phyloP scores from a whole-genome alignment of 2,888 invertebrate species.

The Acrobasis consociella region DNA sequence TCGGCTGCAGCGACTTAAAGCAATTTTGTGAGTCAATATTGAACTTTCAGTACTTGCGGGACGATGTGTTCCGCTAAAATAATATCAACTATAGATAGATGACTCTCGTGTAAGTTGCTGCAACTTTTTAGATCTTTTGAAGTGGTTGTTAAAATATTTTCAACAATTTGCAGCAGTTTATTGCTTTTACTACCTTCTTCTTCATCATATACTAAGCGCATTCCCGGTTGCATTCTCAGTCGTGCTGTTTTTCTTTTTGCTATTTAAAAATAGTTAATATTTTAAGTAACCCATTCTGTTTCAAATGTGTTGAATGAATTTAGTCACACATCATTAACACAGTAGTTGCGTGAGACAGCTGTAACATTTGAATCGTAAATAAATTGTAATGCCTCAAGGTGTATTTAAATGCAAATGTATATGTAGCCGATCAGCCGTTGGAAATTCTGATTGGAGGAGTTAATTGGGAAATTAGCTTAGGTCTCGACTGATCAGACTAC shows the following conservation, averaged over 20 bases:
- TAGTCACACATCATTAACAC: not conserved
- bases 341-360: not conserved
- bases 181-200: constrained; percentile 6
- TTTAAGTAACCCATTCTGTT: no score
- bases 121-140: not conserved
- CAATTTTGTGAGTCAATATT: constrained; percentile 80
- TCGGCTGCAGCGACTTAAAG: constrained; percentile 73
- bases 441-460: constrained; percentile 54
- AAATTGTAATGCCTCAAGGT: not conserved
- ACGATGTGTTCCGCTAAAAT: constrained; percentile 68
- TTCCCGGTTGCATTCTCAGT: no score
- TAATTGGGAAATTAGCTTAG: constrained; percentile 65
- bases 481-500: constrained; percentile 44
- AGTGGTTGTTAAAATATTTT: constrained; percentile 16
- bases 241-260: no score
- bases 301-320: not conserved
- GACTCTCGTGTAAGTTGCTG: constrained; percentile 6
- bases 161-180: not conserved
- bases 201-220: no score
- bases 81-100: constrained; percentile 44
- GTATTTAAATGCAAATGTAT: not conserved
- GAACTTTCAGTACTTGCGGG: constrained; percentile 70
- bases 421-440: constrained; percentile 34
- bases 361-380: not conserved
- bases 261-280: no score